Evolutionary conservation across 1,140 invertebrate species (phyloP).

Genomic region (Chionoecetes opilio): DNA sequence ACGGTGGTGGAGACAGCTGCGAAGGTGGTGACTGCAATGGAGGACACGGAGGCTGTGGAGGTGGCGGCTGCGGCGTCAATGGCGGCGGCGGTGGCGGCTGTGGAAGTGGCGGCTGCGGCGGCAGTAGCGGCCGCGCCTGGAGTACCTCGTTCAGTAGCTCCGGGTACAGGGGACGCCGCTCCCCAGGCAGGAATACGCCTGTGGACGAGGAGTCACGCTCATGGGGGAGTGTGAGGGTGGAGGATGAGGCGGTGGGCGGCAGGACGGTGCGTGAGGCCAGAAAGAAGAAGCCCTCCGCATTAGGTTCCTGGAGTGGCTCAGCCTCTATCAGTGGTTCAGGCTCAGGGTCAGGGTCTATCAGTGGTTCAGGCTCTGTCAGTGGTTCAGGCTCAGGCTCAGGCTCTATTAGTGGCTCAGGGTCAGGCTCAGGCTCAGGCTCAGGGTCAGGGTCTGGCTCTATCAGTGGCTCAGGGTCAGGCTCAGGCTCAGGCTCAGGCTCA

Average conservation of each 20-base stretch:
- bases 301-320: background rate
- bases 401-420: background rate
- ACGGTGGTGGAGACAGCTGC: background rate
- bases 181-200: background rate
- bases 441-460: background rate
- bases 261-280: conserved; percentile 11
- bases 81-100: background rate
- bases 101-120: background rate
- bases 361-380: background rate
- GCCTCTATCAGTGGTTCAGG: background rate
- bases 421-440: background rate
- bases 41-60: background rate
- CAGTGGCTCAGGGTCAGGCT: background rate
- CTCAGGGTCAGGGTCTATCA: background rate
- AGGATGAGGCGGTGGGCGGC: background rate
- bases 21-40: background rate
- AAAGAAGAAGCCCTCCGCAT: background rate
- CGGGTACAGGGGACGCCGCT: background rate
- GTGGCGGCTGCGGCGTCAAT: background rate
- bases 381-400: background rate
- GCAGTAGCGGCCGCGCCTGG: too few species aligned
- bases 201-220: background rate
- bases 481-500: background rate
- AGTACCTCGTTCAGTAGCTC: background rate
- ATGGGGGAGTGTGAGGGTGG: background rate